Evolutionary conservation across 2,797 vertebrate genomes (phyloP), one percentile per base, ranked within the genome.

Genomic region (Spondyliosoma cantharus): DNA sequence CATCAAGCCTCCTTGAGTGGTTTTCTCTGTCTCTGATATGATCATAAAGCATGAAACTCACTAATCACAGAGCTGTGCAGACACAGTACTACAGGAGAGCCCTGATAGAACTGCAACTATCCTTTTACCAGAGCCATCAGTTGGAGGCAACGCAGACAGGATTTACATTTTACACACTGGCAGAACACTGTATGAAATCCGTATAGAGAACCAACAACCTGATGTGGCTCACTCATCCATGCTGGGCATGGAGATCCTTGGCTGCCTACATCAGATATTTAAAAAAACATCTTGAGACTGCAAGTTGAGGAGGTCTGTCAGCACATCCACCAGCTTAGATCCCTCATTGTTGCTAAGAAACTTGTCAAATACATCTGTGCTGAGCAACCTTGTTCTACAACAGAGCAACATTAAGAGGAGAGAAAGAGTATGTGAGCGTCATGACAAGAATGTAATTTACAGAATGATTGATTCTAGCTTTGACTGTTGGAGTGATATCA

Each of bases 311-410:
- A 59, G 37, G 0, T 71, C 48, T 42, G 58, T 78, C 70, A 74
- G 15, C 64, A 50, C 27, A 15, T 73, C 11, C 43, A 72, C 52
- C 56, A 58, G 54, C 59, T 65, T 25, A 9, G 16, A 14, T 42
- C 53, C 61, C 25, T 54, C 50, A 56, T 32, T 50, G 73, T 64
- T 80, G 72, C 63, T 58, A 71, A 13, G 71, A 76, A 72, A 77
- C 69, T 56, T 62, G 20, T n/a, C 9, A 61, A 29, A 56, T 53
- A 3, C 4, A 17, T 63, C 13, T 49, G 17, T 68, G 56, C 65
- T 64, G 37, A 46, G 42, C 45, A 43, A 66, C 45, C 45, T 69
- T 0, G 5, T 63, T 52, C 20, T 59, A 4, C 49, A 29, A 17
- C 46, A 42, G 15, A 45, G 14, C 25, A 4, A 6, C 13, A 52